phyloP scores from a whole-genome alignment of 2,113 vertebrate species.

The Onychorhynchus coronatus region DNA sequence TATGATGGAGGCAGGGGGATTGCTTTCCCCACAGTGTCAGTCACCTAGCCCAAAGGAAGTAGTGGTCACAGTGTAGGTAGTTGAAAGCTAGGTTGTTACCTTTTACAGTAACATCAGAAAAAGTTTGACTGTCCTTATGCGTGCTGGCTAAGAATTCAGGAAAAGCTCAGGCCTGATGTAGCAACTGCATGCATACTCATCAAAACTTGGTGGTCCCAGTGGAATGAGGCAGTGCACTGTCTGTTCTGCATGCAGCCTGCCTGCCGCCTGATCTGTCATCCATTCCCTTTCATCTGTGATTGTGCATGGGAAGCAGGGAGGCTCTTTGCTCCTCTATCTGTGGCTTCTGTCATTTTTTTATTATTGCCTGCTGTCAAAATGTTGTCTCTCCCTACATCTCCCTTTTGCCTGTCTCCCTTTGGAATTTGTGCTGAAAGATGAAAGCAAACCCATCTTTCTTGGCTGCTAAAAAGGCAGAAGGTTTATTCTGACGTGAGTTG shows the following conservation, averaged over 20 bases:
- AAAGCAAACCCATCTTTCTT: conserved; percentile 17
- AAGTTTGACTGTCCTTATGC: neutral
- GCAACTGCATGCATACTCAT: neutral
- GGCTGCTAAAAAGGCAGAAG: conserved; percentile 1
- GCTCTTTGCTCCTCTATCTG: conserved; percentile 6
- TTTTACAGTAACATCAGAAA: neutral
- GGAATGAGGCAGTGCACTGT: neutral
- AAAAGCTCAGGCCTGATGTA: neutral
- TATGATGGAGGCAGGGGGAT: neutral
- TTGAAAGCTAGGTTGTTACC: neutral
- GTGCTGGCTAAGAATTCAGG: neutral
- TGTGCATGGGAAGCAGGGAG: conserved; percentile 47
- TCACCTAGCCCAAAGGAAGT: neutral
- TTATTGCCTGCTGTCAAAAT: conserved; percentile 46
- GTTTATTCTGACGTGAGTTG: neutral
- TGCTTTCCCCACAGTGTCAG: neutral
- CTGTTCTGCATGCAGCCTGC: conserved; percentile 32
- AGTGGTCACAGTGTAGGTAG: neutral
- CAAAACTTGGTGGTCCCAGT: neutral
- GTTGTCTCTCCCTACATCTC: conserved; percentile 3
- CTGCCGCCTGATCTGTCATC: neutral
- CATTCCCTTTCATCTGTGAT: conserved; percentile 30
- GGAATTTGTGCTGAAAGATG: conserved; percentile 28
- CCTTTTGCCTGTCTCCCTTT: neutral
- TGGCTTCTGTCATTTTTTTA: conserved; percentile 44